A percentile compares a stretch with the other conserved stretches of the same genome.
phyloP scores from a whole-genome alignment of 2,888 invertebrate genomes.

The Zaprionus obscuricornis region DNA sequence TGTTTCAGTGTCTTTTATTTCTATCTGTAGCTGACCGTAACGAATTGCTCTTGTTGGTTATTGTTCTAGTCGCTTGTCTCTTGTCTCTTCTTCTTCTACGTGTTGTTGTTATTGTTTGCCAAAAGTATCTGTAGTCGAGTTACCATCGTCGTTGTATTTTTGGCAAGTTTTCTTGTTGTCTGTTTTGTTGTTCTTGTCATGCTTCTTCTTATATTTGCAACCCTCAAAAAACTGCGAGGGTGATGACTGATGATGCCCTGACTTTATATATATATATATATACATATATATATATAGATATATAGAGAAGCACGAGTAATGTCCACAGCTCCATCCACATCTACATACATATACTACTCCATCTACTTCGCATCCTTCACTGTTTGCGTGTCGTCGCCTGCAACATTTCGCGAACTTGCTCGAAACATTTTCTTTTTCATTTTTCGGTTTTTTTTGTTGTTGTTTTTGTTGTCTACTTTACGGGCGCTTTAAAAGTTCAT shows the following conservation, averaged over 20 bases:
- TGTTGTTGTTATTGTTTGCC: slow-evolving; percentile 44
- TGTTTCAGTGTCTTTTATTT: slow-evolving; percentile 39
- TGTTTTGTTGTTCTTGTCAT: slow-evolving; percentile 33
- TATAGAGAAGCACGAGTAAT: too few species aligned
- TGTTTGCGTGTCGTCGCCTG: slow-evolving; percentile 33
- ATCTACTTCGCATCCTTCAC: background rate
- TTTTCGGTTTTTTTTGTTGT: too few species aligned
- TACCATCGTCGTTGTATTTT: slow-evolving; percentile 52
- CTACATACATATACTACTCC: slow-evolving; percentile 1
- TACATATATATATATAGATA: slow-evolving; percentile 9
- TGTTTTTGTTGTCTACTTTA: slow-evolving; percentile 65
- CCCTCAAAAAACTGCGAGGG: slow-evolving; percentile 69
- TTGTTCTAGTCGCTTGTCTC: slow-evolving; percentile 12
- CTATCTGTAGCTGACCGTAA: slow-evolving; percentile 68
- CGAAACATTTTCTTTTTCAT: slow-evolving; percentile 7
- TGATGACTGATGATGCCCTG: slow-evolving; percentile 79
- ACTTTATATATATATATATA: slow-evolving; percentile 6
- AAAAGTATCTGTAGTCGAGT: slow-evolving; percentile 58
- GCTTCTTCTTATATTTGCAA: slow-evolving; percentile 53
- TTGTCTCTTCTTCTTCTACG: slow-evolving; percentile 39
- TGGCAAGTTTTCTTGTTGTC: slow-evolving; percentile 36
- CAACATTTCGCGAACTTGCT: slow-evolving; percentile 51
- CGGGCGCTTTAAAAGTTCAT: slow-evolving; percentile 70
- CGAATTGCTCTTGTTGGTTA: slow-evolving; percentile 64
- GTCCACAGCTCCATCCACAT: background rate